Evolutionary conservation across 2,888 invertebrate species (phyloP).

Genomic region (Acanthosoma haemorrhoidale): DNA sequence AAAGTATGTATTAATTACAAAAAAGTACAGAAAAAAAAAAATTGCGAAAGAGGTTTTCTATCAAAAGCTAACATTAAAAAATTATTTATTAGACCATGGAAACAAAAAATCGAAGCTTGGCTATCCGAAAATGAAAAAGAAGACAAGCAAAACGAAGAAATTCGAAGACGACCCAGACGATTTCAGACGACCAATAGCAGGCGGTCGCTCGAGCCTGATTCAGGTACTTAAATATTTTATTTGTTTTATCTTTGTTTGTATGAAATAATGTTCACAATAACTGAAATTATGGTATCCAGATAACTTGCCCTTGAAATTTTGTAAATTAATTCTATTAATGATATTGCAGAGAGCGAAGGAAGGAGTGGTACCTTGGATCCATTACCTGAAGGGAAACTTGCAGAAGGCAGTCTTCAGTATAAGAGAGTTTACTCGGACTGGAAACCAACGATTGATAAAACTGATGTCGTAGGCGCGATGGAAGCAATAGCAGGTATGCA

Average conservation of each 20-base stretch:
- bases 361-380: conserved; percentile 64
- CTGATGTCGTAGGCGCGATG: conserved; percentile 76
- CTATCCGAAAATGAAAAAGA: conserved; percentile 78
- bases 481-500: conserved; percentile 75
- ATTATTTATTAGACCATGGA: conserved; percentile 63
- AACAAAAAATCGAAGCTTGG: conserved; percentile 89
- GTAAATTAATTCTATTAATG: background rate
- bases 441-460: conserved; percentile 75
- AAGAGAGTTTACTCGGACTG: conserved; percentile 68
- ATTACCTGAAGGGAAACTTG: conserved; percentile 64
- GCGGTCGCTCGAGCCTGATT: conserved; percentile 77
- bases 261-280: background rate
- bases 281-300: no score
- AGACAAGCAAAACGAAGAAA: conserved; percentile 65
- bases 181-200: conserved; percentile 66
- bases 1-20: conserved; percentile 50
- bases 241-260: background rate
- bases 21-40: background rate
- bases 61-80: background rate
- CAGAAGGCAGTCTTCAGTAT: conserved; percentile 49
- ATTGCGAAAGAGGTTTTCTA: background rate
- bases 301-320: background rate
- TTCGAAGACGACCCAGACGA: conserved; percentile 59
- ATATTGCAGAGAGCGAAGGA: conserved; percentile 65
- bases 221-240: no score